Base-by-base conservation (phyloP, 1,140 invertebrate species). In the Pseudomyrmex sp. region DNA sequence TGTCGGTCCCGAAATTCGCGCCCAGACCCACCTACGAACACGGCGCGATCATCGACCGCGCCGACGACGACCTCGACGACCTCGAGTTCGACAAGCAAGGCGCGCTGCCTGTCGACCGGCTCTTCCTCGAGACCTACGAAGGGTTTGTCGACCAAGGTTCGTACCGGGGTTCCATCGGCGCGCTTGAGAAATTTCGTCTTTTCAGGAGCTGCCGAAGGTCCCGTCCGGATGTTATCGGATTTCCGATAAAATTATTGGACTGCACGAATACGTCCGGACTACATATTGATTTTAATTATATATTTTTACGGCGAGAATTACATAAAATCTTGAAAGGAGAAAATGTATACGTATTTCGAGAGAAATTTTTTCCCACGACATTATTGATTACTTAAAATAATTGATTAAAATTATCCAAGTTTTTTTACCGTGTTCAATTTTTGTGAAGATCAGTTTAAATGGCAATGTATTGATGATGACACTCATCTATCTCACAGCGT, bases 141-240 rank as follows among this genome's bases (percentile, higher is more conserved):
- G 94, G 92, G 86, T 94, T 93, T 90, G 92, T 93, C 88, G 94
- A 93, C 86, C 92, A 93, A 94, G 94, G 94, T 94, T 94, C 93
- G 93, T 94, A 93, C 90, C 61, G 84, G 65, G 58, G 35, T 70
- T 46, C 35, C 35, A 61, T 35, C 66, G 75, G 48, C 74, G 59
- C 69, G 56, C 68, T 26, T 35, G 15, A 66, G 15, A 15, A 46
- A 54, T 35, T 48, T 12, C 63, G 68, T 23, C 35, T 35, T 77
- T 66, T 66, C 12, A n/a, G 2, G 68, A 68, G 35, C n/a, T 18
- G 50, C 7, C 35, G 18, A 18, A 59, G 50, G 12, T 13, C 12
- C 50, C 12, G 50, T 52, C 4, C 20, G 18, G 52, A 74, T 18
- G 2, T 46, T 13, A n/a, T 54, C 62, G 12, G 26, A 12, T 20